Evolutionary conservation across 1,140 invertebrate species (phyloP), one percentile per base, ranked within the genome.

Genomic region (Leguminivora glycinivorella): DNA sequence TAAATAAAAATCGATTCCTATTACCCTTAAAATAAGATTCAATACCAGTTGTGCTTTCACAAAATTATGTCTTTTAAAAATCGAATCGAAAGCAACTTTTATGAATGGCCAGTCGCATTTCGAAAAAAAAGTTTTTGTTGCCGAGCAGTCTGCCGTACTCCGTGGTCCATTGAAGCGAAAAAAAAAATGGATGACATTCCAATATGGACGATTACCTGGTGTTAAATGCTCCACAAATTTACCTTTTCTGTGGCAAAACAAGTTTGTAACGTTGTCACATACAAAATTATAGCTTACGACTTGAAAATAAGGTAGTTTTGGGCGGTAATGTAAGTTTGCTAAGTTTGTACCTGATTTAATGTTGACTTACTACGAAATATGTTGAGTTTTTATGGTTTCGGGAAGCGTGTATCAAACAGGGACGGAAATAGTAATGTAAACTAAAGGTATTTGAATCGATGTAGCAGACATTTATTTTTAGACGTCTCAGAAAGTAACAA

Each of bases 121-220:
- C 34, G 70, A 70, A 72, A 75, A 75, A 83, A 80, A 77, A 71
- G 70, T 75, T 83, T 85, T 85, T 82, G 82, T 83, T 77, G 82
- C 83, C 85, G 72, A 75, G 75, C 72, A 76, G 85, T 87, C 85
- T 87, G 83, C 74, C 83, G 84, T 87, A 87, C 85, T 83, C 81
- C 79, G 79, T 79, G 60, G 40, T 75, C 73, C 82, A 86, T 84
- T 83, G 72, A 82, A 75, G 72, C 75, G 74, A 74, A 76, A 68
- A 58, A 75, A 82, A 83, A 82, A 80, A 84, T 80, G 76, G 75
- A 71, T 75, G 76, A 77, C 75, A 79, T 76, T 72, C 71, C 75
- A 77, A 80, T 34, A 79, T 76, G 75, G 69, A 70, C 69, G 68
- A 34, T 47, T 79, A 77, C 75, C 75, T 84, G 38, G 17, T 4